A percentile compares a stretch with the other conserved stretches of the same genome.
Evolutionary conservation across 2,113 vertebrate genomes (phyloP).

Genomic region (Platichthys flesus): DNA sequence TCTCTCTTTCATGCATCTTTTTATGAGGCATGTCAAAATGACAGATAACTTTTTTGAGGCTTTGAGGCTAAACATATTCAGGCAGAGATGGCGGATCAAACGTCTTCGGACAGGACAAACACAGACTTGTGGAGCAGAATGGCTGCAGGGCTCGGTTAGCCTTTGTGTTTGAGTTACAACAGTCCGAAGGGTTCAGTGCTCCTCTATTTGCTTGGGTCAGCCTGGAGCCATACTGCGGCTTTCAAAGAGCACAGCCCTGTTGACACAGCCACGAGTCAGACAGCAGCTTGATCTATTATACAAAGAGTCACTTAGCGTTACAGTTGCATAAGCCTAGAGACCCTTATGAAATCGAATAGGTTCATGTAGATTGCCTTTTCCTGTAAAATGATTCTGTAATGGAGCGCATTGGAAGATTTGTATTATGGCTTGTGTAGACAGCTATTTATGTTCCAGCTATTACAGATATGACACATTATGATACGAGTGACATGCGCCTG

Average conservation of each 20-base stretch:
- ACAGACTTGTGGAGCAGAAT: too few species aligned
- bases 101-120: too few species aligned
- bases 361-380: too few species aligned
- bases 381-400: neutral
- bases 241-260: constrained; percentile 10
- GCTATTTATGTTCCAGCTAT: neutral
- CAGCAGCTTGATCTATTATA: constrained; percentile 3
- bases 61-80: too few species aligned
- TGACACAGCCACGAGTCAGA: neutral
- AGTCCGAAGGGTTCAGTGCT: neutral
- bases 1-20: too few species aligned
- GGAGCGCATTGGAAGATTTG: neutral
- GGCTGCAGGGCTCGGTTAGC: too few species aligned
- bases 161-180: neutral
- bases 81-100: too few species aligned
- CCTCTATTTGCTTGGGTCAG: constrained; percentile 1
- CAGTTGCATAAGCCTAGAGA: neutral
- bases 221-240: neutral
- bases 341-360: neutral
- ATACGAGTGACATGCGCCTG: neutral
- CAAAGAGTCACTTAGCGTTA: constrained; percentile 28
- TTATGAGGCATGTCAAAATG: too few species aligned
- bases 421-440: neutral
- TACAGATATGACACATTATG: neutral
- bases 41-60: too few species aligned